Conservation (phyloP, 2,113 vertebrate species). For the Phrynocephalus versicolor region DNA sequence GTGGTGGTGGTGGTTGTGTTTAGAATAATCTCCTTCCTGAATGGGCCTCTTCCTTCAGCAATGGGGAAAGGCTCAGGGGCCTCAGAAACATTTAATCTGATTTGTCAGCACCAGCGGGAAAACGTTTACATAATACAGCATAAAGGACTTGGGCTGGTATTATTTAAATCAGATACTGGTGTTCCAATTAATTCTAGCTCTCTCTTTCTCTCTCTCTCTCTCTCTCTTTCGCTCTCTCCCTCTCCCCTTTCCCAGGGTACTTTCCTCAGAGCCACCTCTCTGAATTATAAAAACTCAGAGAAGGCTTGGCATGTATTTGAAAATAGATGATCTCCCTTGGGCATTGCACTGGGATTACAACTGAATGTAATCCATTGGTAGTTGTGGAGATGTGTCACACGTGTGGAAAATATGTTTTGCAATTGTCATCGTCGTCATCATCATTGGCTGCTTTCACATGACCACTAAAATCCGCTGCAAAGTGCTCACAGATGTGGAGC, state of each 20-base stretch:
- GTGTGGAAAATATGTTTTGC: background rate
- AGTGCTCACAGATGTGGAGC: too few species aligned
- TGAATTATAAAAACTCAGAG: background rate
- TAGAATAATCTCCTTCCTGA: constrained; percentile 14
- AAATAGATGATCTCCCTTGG: background rate
- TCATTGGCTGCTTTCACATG: too few species aligned
- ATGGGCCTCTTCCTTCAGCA: constrained; percentile 27
- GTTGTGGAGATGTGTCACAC: background rate
- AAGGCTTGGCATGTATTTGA: background rate
- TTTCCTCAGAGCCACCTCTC: background rate
- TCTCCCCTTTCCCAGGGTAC: background rate
- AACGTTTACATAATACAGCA: constrained; percentile 42
- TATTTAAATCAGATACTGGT: constrained; percentile 40
- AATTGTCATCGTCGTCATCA: too few species aligned
- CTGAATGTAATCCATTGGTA: background rate
- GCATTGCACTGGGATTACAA: background rate
- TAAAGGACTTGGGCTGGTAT: constrained; percentile 18
- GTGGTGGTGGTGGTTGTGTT: background rate
- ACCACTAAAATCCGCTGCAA: too few species aligned
- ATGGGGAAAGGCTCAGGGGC: constrained; percentile 34
- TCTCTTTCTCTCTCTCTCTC: constrained; percentile 8
- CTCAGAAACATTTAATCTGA: constrained; percentile 52
- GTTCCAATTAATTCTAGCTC: constrained; percentile 33
- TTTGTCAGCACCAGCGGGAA: constrained; percentile 39
- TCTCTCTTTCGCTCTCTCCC: background rate